Base-by-base conservation (phyloP, 2,797 vertebrate genomes). In the Falco biarmicus region DNA sequence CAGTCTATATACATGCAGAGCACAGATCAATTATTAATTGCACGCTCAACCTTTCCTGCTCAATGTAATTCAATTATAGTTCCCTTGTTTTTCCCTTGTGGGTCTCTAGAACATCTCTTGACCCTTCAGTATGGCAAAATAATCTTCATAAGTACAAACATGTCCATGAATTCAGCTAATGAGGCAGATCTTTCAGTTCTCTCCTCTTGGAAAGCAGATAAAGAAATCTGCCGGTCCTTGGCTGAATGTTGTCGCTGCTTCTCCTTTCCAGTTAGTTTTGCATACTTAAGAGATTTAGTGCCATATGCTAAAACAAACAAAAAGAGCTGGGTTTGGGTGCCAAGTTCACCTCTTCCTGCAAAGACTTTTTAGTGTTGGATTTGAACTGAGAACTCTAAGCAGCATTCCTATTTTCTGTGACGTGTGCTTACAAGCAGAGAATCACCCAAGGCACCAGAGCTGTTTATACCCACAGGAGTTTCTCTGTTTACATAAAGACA, bases 131-230 rank as follows among this genome's bases (percentile, higher is more conserved):
- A 81, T 6, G 7, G 82, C 65, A 87, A 89, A 87, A 81, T 71
- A 64, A 60, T 77, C 84, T 89, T 74, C 39, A 41, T 60, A 53
- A 86, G 34, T 83, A 82, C 54, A 94, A 95, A 90, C 43, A 74
- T 15, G 32, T 84, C 90, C 63, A 90, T 73, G 71, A 95, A 90
- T 95, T 87, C 61, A 93, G 71, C 39, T 91, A 95, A 96, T 93
- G 84, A 96, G 90, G 76, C 41, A 89, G 69, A 75, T 78, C 69
- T 92, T 89, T 77, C 69, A 65, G 37, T 71, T 70, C 41, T 64
- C n/a, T 90, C 32, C 51, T 89, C 41, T 77, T 93, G 77, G 89
- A 96, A 89, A 90, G 84, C 26, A 65, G 51, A 92, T 81, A 73
- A 22, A 95, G 69, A 89, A 65, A 93, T 84, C 59, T 97, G 91